Evolutionary conservation across 2,888 invertebrate genomes (phyloP).

Genomic region (Caenorhabditis macrosperma): DNA sequence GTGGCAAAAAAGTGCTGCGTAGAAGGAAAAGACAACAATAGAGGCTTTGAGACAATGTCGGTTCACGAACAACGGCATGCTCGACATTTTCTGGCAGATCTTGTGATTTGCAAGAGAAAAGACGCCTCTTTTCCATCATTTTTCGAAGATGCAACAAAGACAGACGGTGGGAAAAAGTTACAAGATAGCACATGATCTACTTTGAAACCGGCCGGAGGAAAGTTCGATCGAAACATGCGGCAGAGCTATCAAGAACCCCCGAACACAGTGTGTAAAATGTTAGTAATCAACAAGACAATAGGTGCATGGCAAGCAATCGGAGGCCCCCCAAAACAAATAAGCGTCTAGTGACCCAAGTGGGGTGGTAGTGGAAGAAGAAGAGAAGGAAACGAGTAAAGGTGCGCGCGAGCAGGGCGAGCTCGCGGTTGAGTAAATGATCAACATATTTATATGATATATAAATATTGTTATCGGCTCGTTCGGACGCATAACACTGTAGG

Average conservation of each 20-base stretch:
- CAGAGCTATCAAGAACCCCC: neutral
- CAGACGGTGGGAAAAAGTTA: neutral
- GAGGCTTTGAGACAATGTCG: slow-evolving; percentile 41
- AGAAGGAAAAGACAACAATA: slow-evolving; percentile 23
- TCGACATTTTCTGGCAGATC: neutral
- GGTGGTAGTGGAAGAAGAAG: neutral
- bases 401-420: slow-evolving; percentile 29
- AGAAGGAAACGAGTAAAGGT: slow-evolving; percentile 25
- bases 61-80: slow-evolving; percentile 24
- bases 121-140: neutral
- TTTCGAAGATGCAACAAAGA: slow-evolving; percentile 13
- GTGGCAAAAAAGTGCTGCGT: slow-evolving; percentile 37
- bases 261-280: slow-evolving; percentile 15
- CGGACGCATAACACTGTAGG: slow-evolving; percentile 21
- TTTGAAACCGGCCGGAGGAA: too few relatives aligned
- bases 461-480: slow-evolving; percentile 58
- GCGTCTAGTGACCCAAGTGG: slow-evolving; percentile 40
- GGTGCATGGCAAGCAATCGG: slow-evolving; percentile 36
- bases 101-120: neutral
- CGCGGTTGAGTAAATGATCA: slow-evolving; percentile 53
- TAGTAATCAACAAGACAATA: slow-evolving; percentile 40
- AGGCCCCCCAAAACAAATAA: slow-evolving; percentile 30
- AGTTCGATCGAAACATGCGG: too few relatives aligned
- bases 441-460: slow-evolving; percentile 47
- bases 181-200: neutral